These are phyloP conservation scores for Jaculus jaculus DNA, from an alignment of 2,113 vertebrate species.

Conservation along the genomic window DNA sequence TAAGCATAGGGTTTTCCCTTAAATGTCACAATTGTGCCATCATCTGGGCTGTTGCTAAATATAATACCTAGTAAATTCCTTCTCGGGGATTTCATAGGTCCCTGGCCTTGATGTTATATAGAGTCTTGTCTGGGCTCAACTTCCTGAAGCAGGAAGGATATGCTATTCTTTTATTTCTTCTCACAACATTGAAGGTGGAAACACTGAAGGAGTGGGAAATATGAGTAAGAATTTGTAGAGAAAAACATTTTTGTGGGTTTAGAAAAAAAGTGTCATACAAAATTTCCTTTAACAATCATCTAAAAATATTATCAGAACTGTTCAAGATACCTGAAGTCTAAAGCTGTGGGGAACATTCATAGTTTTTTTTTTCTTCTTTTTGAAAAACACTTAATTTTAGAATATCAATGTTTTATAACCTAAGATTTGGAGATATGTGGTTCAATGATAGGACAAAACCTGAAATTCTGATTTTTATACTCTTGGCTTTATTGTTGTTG, in stretches of 20 bases:
- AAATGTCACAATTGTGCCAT: neutral
- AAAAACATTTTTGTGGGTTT: slow-evolving; percentile 41
- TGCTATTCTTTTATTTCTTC: slow-evolving; percentile 32
- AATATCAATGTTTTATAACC: neutral
- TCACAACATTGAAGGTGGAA: neutral
- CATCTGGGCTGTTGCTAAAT: slow-evolving; percentile 11
- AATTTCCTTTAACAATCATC: slow-evolving; percentile 11
- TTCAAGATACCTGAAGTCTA: slow-evolving; percentile 8
- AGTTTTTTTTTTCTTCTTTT: too few species aligned
- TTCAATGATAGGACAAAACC: neutral
- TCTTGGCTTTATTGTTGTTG: neutral
- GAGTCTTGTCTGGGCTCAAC: slow-evolving; percentile 16
- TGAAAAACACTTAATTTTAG: neutral
- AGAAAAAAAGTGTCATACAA: slow-evolving; percentile 18
- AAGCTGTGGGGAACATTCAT: neutral
- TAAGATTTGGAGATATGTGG: neutral
- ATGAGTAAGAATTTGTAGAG: slow-evolving; percentile 12
- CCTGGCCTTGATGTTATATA: neutral
- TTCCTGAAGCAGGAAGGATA: slow-evolving; percentile 33
- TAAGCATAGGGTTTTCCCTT: neutral
- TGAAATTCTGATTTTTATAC: neutral
- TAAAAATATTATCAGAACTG: neutral
- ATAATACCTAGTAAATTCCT: neutral
- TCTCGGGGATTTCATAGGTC: neutral
- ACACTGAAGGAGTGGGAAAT: neutral